phyloP scores from a whole-genome alignment of 2,888 invertebrate species.

The Julus scanicus region DNA sequence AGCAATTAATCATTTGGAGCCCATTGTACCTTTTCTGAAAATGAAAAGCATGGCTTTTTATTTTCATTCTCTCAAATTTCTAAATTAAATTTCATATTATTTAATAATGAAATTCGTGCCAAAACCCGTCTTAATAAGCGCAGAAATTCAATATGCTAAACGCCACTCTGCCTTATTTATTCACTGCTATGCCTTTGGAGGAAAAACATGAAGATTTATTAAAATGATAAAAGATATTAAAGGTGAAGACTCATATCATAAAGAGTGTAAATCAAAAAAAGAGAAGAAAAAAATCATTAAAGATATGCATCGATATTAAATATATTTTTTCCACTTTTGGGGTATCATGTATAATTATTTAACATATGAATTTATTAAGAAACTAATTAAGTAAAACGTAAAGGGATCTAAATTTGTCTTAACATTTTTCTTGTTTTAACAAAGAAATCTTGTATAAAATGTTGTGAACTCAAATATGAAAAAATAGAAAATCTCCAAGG shows the following conservation, averaged over 20 bases:
- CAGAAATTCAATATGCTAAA: background rate
- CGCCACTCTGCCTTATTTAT: conserved; percentile 22
- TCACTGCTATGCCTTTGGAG: background rate
- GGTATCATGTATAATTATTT: no score
- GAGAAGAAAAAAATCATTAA: no score
- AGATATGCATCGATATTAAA: no score
- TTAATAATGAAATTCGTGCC: conserved; percentile 11
- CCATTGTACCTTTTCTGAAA: background rate
- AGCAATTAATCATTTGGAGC: background rate
- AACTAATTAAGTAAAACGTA: no score
- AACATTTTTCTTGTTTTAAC: no score
- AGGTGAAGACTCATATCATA: background rate
- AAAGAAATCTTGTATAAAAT: no score
- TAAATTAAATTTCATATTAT: conserved; percentile 25
- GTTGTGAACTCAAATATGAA: no score
- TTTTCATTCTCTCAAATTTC: conserved; percentile 8
- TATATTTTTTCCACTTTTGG: no score
- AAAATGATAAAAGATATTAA: background rate
- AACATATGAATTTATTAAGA: no score
- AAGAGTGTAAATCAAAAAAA: no score
- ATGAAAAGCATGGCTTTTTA: background rate
- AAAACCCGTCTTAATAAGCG: background rate
- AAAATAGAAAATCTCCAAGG: no score
- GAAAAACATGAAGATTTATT: background rate
- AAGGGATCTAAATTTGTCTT: no score